These are phyloP conservation scores for Empidonax alnorum DNA, from an alignment of 2,113 vertebrate genomes.

Conservation along the genomic window DNA sequence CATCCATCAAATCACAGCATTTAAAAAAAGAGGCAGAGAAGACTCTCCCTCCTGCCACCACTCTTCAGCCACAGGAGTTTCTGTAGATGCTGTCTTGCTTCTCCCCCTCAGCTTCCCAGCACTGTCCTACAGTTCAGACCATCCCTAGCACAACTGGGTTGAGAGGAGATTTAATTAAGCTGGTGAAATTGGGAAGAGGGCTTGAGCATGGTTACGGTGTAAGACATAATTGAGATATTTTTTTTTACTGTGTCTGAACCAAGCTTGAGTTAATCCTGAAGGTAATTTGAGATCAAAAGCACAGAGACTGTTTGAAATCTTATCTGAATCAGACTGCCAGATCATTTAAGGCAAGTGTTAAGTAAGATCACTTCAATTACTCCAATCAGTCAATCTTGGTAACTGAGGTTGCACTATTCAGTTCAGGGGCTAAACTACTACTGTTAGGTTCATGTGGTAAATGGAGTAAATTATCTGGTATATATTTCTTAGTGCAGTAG, in stretches of 20 bases:
- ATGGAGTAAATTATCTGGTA: neutral
- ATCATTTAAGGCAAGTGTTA: slow-evolving; percentile 23
- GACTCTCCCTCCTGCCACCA: neutral
- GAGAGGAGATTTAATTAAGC: neutral
- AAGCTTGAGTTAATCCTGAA: neutral
- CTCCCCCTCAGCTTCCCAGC: neutral
- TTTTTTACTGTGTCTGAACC: neutral
- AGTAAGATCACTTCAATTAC: slow-evolving; percentile 15
- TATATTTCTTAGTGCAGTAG: neutral
- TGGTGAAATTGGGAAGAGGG: neutral
- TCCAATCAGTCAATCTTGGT: neutral
- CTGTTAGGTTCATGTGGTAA: neutral
- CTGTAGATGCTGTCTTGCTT: neutral
- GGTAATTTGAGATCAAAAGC: slow-evolving; percentile 62
- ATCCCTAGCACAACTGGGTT: neutral
- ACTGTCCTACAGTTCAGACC: neutral
- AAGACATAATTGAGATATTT: neutral
- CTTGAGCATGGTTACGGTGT: neutral
- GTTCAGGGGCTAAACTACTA: neutral
- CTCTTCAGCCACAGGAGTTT: neutral
- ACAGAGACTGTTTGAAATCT: slow-evolving; percentile 55
- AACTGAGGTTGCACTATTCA: neutral
- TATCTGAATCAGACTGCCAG: slow-evolving; percentile 45
- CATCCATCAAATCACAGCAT: neutral
- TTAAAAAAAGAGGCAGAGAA: neutral